A percentile compares a stretch with the other conserved stretches of the same genome.
Evolutionary conservation across 2,113 vertebrate species (phyloP).

Genomic region (Arenaria interpres): DNA sequence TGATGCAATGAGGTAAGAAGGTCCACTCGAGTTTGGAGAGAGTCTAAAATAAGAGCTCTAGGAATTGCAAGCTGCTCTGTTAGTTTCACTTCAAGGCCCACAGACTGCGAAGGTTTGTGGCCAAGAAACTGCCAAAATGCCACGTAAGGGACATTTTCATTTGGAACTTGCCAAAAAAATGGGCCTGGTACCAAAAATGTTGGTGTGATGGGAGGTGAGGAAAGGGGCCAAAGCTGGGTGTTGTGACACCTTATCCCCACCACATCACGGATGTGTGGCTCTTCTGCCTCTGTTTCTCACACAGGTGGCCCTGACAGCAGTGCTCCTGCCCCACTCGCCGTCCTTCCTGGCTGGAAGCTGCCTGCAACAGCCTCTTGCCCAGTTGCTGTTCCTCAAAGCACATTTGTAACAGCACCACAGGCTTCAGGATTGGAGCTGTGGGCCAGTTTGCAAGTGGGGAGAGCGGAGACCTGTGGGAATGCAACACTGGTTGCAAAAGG

Average conservation of each 20-base stretch:
- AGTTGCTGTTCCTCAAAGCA: neutral
- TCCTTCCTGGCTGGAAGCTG: neutral
- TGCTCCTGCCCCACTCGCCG: neutral
- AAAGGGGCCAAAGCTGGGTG: neutral
- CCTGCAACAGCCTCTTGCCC: neutral
- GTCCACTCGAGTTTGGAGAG: neutral
- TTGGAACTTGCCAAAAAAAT: neutral
- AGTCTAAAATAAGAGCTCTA: neutral
- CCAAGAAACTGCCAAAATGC: conserved; percentile 4
- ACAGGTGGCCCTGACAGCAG: neutral
- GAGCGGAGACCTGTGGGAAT: neutral
- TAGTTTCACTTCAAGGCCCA: neutral
- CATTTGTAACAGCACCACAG: neutral
- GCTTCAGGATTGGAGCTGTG: neutral
- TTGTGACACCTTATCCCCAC: neutral
- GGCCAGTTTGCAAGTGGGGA: neutral
- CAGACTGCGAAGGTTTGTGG: neutral
- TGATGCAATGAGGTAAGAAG: neutral
- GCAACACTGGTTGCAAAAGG: neutral
- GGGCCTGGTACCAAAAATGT: neutral
- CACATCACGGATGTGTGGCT: neutral
- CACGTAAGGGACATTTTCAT: neutral
- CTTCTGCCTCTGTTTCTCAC: neutral
- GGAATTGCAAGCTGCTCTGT: neutral
- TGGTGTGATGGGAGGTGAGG: neutral